These are phyloP conservation scores for Spisula subtruncata DNA, from an alignment of 2,888 invertebrate genomes.

Conservation along the genomic window DNA sequence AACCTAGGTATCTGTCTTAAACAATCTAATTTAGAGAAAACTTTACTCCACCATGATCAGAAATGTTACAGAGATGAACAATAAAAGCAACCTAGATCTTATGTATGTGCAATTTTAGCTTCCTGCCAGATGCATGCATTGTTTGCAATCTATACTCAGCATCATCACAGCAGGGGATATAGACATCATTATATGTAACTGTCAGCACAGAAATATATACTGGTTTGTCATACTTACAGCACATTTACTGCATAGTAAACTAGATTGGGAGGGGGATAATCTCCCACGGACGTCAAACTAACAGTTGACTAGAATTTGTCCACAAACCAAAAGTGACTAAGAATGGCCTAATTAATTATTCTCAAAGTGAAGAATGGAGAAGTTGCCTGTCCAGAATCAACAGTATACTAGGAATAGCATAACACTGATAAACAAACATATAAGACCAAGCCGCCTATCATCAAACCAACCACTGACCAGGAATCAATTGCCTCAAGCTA, in stretches of 20 bases:
- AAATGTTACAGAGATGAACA: not conserved
- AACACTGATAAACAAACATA: too few relatives aligned
- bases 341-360: too few relatives aligned
- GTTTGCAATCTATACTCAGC: not conserved
- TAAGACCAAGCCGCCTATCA: too few relatives aligned
- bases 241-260: not conserved
- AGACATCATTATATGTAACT: conserved; percentile 14
- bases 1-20: too few relatives aligned
- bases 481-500: too few relatives aligned
- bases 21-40: too few relatives aligned
- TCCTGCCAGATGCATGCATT: not conserved
- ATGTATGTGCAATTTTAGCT: not conserved
- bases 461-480: too few relatives aligned
- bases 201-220: not conserved
- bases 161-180: conserved; percentile 12
- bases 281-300: not conserved
- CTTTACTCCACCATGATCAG: not conserved
- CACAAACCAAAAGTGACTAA: too few relatives aligned
- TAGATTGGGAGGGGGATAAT: not conserved
- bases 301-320: not conserved
- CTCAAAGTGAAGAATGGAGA: too few relatives aligned
- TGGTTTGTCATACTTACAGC: not conserved
- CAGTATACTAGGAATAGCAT: too few relatives aligned
- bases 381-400: too few relatives aligned
- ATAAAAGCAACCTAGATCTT: not conserved